These are phyloP conservation scores for Anguilla japonica DNA, from an alignment of 2,113 vertebrate genomes.

Conservation along the genomic window DNA sequence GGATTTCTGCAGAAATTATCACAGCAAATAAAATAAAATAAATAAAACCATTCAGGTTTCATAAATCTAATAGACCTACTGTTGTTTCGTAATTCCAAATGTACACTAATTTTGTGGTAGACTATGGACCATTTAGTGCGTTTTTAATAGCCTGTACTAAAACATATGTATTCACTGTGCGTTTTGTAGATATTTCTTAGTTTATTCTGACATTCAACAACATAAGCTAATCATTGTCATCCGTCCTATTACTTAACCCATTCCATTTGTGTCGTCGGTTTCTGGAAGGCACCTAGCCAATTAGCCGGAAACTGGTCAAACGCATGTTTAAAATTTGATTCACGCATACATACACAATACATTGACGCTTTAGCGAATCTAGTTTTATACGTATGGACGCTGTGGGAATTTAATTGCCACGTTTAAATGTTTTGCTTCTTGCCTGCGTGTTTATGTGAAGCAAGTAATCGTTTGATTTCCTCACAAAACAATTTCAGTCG, in stretches of 20 bases:
- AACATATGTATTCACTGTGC: too few relatives aligned
- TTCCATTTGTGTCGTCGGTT: neutral
- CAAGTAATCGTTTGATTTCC: neutral
- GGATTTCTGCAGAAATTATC: too few relatives aligned
- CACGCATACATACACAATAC: neutral
- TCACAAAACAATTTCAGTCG: neutral
- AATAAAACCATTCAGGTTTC: too few relatives aligned
- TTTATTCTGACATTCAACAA: too few relatives aligned
- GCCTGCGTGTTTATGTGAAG: neutral
- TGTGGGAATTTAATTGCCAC: neutral
- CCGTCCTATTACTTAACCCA: neutral
- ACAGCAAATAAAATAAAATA: too few relatives aligned
- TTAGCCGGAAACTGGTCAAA: neutral
- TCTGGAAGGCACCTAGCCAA: neutral
- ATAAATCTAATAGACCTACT: neutral
- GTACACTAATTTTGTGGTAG: too few relatives aligned
- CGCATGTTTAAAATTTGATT: neutral
- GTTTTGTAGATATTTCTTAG: too few relatives aligned
- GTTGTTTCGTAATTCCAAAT: neutral
- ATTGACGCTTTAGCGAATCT: neutral
- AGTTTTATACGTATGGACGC: neutral
- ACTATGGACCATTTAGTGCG: too few relatives aligned
- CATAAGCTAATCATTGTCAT: neutral
- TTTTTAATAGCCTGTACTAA: too few relatives aligned
- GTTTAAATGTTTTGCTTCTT: neutral